A percentile compares a stretch with the other conserved stretches of the same genome.
Evolutionary conservation across 2,888 invertebrate species (phyloP).

Genomic region (Dicroscelio sp.): DNA sequence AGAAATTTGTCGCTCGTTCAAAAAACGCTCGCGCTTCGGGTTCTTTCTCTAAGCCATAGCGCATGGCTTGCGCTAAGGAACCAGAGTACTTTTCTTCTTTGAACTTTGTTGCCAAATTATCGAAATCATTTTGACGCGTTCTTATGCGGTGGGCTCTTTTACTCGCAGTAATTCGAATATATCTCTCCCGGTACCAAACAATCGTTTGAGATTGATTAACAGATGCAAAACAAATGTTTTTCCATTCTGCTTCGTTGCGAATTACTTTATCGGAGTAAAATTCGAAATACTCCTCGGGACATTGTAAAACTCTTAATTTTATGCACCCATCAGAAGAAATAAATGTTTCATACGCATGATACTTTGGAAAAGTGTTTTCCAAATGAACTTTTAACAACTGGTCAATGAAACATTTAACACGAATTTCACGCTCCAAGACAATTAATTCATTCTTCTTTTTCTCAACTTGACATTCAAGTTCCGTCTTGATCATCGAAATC

Average conservation of each 20-base stretch:
- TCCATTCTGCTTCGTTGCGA: constrained; percentile 1
- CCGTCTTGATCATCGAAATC: too few species aligned
- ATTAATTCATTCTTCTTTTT: neutral
- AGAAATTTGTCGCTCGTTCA: neutral
- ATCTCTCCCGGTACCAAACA: neutral
- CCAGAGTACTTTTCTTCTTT: constrained; percentile 3
- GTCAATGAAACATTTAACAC: neutral
- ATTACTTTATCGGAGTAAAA: constrained; percentile 1
- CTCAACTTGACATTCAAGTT: neutral
- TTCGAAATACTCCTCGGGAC: neutral
- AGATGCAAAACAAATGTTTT: constrained; percentile 16
- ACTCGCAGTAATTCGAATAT: constrained; percentile 18
- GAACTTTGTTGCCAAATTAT: neutral
- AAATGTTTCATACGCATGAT: neutral
- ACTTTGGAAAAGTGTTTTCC: too few species aligned
- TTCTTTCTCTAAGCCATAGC: constrained; percentile 8
- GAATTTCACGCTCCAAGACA: neutral
- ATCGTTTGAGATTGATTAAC: constrained; percentile 16
- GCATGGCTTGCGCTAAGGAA: neutral
- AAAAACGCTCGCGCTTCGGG: neutral
- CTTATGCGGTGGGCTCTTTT: constrained; percentile 11
- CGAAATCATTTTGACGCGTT: neutral
- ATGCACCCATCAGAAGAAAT: neutral
- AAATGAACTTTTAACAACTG: neutral
- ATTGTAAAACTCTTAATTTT: neutral